Percentiles rank a stretch among this genome's conserved stretches.
These are phyloP conservation scores for Colistium nudipinnis DNA, from an alignment of 2,113 vertebrate species.

Conservation along the genomic window DNA sequence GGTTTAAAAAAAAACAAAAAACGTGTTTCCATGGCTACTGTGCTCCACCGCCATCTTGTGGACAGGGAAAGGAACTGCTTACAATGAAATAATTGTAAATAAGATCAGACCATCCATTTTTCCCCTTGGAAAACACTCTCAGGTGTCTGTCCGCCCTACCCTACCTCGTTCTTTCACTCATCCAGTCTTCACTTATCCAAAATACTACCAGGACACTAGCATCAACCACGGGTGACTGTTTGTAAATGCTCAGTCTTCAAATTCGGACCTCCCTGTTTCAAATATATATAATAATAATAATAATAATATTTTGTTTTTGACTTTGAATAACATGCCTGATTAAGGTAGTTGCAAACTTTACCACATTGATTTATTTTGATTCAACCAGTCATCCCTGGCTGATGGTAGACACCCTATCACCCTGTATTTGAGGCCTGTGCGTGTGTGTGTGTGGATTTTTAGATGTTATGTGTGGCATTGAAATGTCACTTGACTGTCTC, in stretches of 20 bases:
- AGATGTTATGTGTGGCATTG: constrained; percentile 47
- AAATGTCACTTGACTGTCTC: constrained; percentile 72
- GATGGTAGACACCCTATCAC: constrained; percentile 30
- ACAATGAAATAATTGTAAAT: not conserved
- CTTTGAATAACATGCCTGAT: not conserved
- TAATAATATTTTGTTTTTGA: too few relatives aligned
- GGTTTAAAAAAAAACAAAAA: constrained; percentile 31
- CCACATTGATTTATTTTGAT: not conserved
- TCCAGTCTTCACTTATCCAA: constrained; percentile 32
- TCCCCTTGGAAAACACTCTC: too few relatives aligned
- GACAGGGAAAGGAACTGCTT: constrained; percentile 35
- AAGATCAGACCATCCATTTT: not conserved
- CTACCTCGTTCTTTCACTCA: constrained; percentile 34
- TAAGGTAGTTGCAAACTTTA: not conserved
- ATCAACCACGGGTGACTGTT: constrained; percentile 42
- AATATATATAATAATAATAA: not conserved
- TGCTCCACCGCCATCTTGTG: constrained; percentile 73
- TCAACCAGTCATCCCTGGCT: constrained; percentile 50
- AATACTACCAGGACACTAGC: not conserved
- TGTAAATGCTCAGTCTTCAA: not conserved
- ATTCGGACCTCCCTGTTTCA: not conserved
- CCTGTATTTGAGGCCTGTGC: constrained; percentile 23
- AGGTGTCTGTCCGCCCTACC: too few relatives aligned
- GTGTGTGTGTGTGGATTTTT: constrained; percentile 26
- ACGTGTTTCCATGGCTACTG: constrained; percentile 69